Conservation (phyloP, 2,888 invertebrate genomes). For the Phlogophora meticulosa region DNA sequence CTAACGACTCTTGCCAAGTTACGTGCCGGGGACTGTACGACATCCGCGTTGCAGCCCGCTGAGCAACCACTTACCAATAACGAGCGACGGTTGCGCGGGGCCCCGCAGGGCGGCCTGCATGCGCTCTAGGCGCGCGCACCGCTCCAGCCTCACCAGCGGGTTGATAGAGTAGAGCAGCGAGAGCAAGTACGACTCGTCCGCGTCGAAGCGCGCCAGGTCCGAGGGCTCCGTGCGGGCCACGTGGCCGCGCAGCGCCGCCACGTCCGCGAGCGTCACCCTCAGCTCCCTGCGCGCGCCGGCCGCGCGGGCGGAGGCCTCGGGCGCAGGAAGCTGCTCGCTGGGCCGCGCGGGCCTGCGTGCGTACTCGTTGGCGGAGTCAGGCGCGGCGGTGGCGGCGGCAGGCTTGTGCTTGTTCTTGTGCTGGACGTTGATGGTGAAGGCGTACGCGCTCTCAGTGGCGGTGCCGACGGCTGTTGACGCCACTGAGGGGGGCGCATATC, state of each 20-base stretch:
- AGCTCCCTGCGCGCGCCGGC: conserved; percentile 68
- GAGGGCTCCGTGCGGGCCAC: conserved; percentile 64
- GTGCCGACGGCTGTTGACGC: conserved; percentile 7
- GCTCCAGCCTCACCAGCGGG: conserved; percentile 74
- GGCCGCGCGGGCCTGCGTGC: not conserved
- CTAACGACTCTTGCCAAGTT: conserved; percentile 34
- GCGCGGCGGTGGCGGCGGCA: not conserved
- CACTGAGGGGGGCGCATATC: not conserved
- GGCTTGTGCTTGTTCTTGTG: not conserved
- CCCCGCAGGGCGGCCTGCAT: conserved; percentile 71
- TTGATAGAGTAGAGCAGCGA: conserved; percentile 75
- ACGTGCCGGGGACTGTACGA: conserved; percentile 14
- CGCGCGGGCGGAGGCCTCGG: not conserved
- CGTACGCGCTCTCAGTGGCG: not conserved
- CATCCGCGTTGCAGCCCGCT: not conserved
- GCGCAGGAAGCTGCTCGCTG: not conserved
- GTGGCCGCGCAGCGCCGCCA: conserved; percentile 67
- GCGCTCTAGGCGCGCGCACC: conserved; percentile 63
- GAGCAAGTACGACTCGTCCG: conserved; percentile 69
- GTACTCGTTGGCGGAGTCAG: conserved; percentile 19
- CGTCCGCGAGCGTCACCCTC: conserved; percentile 70
- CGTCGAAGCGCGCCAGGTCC: conserved; percentile 71
- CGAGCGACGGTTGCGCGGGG: conserved; percentile 57
- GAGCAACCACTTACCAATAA: too few relatives aligned
- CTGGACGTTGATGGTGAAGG: conserved; percentile 1